These are phyloP conservation scores for Andrena praecox DNA, from an alignment of 2,888 invertebrate species.

Conservation along the genomic window DNA sequence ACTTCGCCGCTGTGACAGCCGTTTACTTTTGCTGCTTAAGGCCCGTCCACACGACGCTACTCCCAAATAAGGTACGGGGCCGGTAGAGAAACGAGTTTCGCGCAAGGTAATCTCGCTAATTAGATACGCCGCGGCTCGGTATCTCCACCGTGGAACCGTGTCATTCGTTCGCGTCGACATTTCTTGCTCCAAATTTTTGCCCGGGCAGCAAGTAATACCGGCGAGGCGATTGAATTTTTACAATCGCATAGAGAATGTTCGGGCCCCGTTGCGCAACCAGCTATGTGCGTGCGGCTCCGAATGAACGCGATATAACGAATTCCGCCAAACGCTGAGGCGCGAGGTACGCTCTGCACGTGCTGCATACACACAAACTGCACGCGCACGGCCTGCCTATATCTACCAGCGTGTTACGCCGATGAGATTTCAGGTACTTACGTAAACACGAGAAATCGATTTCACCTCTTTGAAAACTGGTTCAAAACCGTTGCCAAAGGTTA, in stretches of 20 bases:
- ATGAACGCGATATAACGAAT: neutral
- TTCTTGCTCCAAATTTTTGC: constrained; percentile 16
- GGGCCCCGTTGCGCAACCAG: neutral
- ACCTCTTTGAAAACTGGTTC: neutral
- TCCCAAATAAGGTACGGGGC: constrained; percentile 65
- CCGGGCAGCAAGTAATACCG: neutral
- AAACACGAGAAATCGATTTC: constrained; percentile 10
- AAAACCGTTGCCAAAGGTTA: constrained; percentile 1
- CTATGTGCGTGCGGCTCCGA: neutral
- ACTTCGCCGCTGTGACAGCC: constrained; percentile 16
- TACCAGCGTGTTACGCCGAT: too few species aligned
- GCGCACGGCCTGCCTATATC: too few species aligned
- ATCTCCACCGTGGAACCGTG: constrained; percentile 42
- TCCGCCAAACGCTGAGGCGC: too few species aligned
- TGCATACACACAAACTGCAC: too few species aligned
- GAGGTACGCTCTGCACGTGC: too few species aligned
- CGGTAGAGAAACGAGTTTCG: constrained; percentile 60
- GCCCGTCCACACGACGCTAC: constrained; percentile 55
- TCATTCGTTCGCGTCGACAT: constrained; percentile 21
- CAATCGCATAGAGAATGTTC: neutral
- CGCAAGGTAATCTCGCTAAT: constrained; percentile 68
- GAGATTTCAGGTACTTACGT: too few species aligned
- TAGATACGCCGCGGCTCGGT: constrained; percentile 44
- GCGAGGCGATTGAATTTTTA: neutral
- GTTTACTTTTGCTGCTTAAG: constrained; percentile 74